Base-by-base conservation (phyloP, 2,888 invertebrate genomes). In the Brassicogethes aeneus region DNA sequence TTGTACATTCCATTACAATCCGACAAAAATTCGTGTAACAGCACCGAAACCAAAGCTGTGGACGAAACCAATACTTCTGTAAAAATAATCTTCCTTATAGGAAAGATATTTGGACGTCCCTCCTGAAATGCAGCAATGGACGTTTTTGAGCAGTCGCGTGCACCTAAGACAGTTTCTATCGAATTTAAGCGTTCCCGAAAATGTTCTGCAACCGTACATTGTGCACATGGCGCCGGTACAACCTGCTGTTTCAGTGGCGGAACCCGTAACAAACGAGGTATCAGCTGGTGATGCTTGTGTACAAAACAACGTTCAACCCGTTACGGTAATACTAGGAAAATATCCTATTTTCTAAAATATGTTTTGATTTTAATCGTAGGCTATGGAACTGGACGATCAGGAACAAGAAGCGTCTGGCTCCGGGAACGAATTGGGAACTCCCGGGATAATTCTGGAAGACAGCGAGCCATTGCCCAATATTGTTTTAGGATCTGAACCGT, bases 401-500 rank as follows among this genome's bases (percentile, higher is more conserved):
- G 56, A 55, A 36, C 52, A 52, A 43, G 51, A 51, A 45, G 61
- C 65, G 33, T 47, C 37, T 7, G 52, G 51, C 42, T 49, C 54
- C 23, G 43, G 48, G 3, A 49, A 41, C 42, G 56, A 54, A 37
- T 42, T 48, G 12, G 44, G 46, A n/a, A 46, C 51, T 16, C 38
- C 51, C 16, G 38, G 52, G 17, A 48, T 55, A 15, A 50, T 55
- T 16, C 44, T 60, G 37, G 57, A 57, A 32, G 62, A 61, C 40
- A 29, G 52, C 14, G 70, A 70, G 52, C 65, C 70, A 2, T 53
- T 76, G 40, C 73, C 75, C 10, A 64, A 70, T 43, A 72, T 78
- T 35, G 68, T 71, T 23, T 61, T 73, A 36, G 77, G 76, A 17
- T 70, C 77, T 2, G 75, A 77, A 54, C 55, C 70, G 1, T 81